Evolutionary conservation across 2,888 invertebrate genomes (phyloP), one percentile per base, ranked within the genome.

Genomic region (Trachelus iudaicus): DNA sequence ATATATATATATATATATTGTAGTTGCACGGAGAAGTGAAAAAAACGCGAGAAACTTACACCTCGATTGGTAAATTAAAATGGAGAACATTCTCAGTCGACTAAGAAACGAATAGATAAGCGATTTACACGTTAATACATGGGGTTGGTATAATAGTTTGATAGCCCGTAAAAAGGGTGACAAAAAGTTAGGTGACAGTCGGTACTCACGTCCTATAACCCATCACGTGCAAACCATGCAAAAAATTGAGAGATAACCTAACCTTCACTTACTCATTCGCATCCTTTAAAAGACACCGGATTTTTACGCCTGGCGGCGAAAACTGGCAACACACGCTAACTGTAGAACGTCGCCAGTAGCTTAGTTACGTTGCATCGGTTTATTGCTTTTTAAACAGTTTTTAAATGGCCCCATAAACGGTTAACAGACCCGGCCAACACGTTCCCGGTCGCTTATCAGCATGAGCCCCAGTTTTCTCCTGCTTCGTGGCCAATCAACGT

Each of bases 401-500:
- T 56, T 56, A 56, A 56, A 56, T 56, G 56, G 23, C 23, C 2
- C 56, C 56, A 23, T 56, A 56, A 56, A 56, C 23, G 23, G 56
- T 23, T 56, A 23, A 56, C 23, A 56, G 56, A 23, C 56, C 23
- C 56, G 56, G 23, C 56, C 56, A 56, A 23, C 56, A 9, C 23
- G 56, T 56, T 56, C 23, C 56, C 56, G 23, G 23, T 56, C 56
- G 56, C 56, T 56, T 56, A 56, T 56, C 56, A 56, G 23, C 56
- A 0, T 23, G 56, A 56, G 31, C 31, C 31, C 71, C 71, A 31
- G 33, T 71, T 71, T 34, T 71, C 71, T 30, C 34, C 71, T 34
- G 71, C 71, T 71, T 34, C 13, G 71, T 23, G 71, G 71, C 71
- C 33, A 33, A 71, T 71, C 71, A 34, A 34, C 71, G 71, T 71